Evolutionary conservation across 2,113 vertebrate species (phyloP), one percentile per base, ranked within the genome.

Genomic region (Boulengeromyrus knoepffleri): DNA sequence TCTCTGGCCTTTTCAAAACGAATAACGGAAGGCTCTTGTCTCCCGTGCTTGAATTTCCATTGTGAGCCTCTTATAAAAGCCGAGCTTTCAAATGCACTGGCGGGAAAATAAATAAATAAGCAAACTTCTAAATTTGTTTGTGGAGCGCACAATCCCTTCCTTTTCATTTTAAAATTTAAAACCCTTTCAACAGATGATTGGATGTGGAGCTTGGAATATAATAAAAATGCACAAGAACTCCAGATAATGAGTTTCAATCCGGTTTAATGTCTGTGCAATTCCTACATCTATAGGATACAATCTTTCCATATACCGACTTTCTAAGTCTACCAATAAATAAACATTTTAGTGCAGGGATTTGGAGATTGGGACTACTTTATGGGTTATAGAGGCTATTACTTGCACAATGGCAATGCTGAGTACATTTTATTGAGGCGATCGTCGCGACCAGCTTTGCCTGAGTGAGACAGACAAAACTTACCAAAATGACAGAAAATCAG

Each of bases 241-340:
- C 90, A 47, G 85, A 90, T 91, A 90, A 91, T 85, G 90, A 85
- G 90, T 91, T 92, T 91, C 91, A 92, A 90, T 92, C 91, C 92
- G 91, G 90, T 93, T 92, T 93, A 91, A 92, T 93, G 91, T 89
- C 89, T 92, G 90, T 90, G 91, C 92, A 88, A 91, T 92, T 91
- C 91, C 91, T 88, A 89, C 92, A 89, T 90, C 88, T 85, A 52
- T 83, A 56, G 74, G 89, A 91, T 92, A 87, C 88, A 85, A 92
- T 91, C 91, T 91, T 80, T 62, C 91, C 90, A 89, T 84, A 91
- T 90, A 91, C 89, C 84, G 83, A 88, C 83, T 92, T 91, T 92
- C 92, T 89, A 91, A 91, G 91, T 92, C 92, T 94, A 87, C 87
- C 77, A 89, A 90, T 93, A 93, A 93, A 92, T 92, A 93, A 93